Evolutionary conservation across 2,113 vertebrate genomes (phyloP), one percentile per base, ranked within the genome.

Genomic region (Zosterops pallidus): DNA sequence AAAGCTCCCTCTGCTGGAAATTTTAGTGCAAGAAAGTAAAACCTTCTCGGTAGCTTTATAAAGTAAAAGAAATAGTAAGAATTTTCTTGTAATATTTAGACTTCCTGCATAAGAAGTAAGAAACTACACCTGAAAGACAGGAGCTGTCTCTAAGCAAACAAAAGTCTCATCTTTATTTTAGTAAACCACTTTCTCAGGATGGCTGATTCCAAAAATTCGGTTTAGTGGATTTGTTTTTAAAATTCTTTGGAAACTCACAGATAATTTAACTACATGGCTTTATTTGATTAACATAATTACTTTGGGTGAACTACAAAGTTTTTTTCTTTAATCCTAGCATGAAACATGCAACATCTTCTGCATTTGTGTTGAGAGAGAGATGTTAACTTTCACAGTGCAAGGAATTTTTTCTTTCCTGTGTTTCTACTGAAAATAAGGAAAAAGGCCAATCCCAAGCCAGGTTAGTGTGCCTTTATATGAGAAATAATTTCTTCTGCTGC

Each of bases 1-100:
- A 94, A 93, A 83, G 89, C 96, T 97, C 97, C 95, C 91, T 95
- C 96, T 97, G 67, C 85, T 96, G 96, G 95, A 89, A 86, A 84
- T 63, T 67, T 26, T 46, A 23, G 49, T 28, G 37, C 46, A 42
- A 79, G 80, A 90, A 89, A 76, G 26, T 29, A 94, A 53, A n/a
- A 71, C 9, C 9, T n/a, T 15, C 9, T n/a, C 14, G 0, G 4
- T 19, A 41, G 33, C 21, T 65, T 80, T 10, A 39, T 13, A 29
- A 28, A 82, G 14, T 23, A 86, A 86, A 85, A 24, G 7, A 52
- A 37, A 9, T 21, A 46, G 5, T 28, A 65, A 50, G 31, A 80
- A 42, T 42, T 64, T 50, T 86, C 21, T 42, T 80, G 28, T 74
- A 28, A 31, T 31, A 55, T 59, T 62, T 79, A 60, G 53, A 47